Evolutionary conservation across 2,888 invertebrate genomes (phyloP).

Genomic region (Mamestra brassicae): DNA sequence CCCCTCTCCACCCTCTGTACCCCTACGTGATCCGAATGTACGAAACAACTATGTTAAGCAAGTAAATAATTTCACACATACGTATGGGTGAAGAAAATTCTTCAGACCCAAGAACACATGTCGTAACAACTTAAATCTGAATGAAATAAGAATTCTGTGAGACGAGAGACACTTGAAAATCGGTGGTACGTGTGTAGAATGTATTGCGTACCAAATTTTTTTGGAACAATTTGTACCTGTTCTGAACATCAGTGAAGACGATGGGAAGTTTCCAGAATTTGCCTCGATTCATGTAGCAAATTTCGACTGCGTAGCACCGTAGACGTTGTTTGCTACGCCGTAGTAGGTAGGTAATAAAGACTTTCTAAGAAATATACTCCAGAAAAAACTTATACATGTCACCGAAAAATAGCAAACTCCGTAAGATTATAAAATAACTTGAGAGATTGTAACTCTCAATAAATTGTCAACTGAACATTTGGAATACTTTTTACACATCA

Average conservation of each 20-base stretch:
- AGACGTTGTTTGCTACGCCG: constrained; percentile 30
- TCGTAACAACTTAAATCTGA: constrained; percentile 70
- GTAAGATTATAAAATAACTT: no score
- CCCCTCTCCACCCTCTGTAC: constrained; percentile 45
- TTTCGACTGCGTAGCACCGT: constrained; percentile 25
- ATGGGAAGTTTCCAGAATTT: constrained; percentile 45
- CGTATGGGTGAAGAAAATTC: constrained; percentile 47
- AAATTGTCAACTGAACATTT: no score
- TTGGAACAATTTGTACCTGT: constrained; percentile 52
- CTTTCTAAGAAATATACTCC: constrained; percentile 23
- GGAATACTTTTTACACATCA: no score
- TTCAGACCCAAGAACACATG: constrained; percentile 71
- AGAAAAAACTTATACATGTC: neutral
- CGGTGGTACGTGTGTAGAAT: constrained; percentile 81
- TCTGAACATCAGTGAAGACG: constrained; percentile 37
- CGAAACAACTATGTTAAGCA: constrained; percentile 75
- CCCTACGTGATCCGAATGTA: constrained; percentile 75
- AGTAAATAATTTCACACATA: constrained; percentile 81
- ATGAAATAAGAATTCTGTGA: constrained; percentile 77
- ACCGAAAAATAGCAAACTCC: no score
- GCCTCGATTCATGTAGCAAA: constrained; percentile 49
- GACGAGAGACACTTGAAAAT: constrained; percentile 82
- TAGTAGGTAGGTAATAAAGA: constrained; percentile 26
- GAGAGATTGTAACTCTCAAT: no score
- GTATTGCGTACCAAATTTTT: constrained; percentile 50